Conservation (phyloP, 2,113 vertebrate genomes). For the Eudyptes chrysolophus region DNA sequence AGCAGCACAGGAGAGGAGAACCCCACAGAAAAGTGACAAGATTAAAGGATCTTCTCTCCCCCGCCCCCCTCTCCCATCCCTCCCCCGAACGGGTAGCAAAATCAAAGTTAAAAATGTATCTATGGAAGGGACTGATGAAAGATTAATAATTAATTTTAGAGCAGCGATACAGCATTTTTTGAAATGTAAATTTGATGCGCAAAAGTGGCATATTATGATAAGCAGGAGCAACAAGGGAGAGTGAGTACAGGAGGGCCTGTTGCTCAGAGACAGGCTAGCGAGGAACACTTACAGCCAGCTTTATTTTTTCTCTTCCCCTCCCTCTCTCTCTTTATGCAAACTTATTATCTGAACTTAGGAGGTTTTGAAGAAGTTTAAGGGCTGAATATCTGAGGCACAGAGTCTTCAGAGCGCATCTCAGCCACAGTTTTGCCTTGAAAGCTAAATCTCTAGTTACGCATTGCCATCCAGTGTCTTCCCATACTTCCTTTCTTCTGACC, state of each 20-base stretch:
- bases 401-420: neutral
- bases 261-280: constrained; percentile 59
- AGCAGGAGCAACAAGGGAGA: constrained; percentile 63
- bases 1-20: constrained; percentile 40
- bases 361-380: constrained; percentile 51
- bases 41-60: constrained; percentile 68
- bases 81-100: constrained; percentile 54
- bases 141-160: constrained; percentile 79
- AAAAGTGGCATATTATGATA: constrained; percentile 70
- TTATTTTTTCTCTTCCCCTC: constrained; percentile 16
- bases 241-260: constrained; percentile 24
- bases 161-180: constrained; percentile 72
- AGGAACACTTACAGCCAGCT: constrained; percentile 29
- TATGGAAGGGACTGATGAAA: constrained; percentile 68
- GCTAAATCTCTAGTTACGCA: constrained; percentile 16
- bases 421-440: constrained; percentile 9
- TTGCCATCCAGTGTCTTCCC: constrained; percentile 55
- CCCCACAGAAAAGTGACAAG: constrained; percentile 56
- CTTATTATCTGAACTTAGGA: constrained; percentile 58
- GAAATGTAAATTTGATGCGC: constrained; percentile 76
- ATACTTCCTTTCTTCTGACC: constrained; percentile 32
- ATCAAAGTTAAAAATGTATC: constrained; percentile 76
- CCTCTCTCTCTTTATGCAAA: constrained; percentile 47
- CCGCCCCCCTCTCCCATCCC: constrained; percentile 11
- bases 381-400: neutral